Percentiles rank a stretch among this genome's conserved stretches.
Evolutionary conservation across 2,113 vertebrate species (phyloP).

Genomic region (Marmota flaviventris): DNA sequence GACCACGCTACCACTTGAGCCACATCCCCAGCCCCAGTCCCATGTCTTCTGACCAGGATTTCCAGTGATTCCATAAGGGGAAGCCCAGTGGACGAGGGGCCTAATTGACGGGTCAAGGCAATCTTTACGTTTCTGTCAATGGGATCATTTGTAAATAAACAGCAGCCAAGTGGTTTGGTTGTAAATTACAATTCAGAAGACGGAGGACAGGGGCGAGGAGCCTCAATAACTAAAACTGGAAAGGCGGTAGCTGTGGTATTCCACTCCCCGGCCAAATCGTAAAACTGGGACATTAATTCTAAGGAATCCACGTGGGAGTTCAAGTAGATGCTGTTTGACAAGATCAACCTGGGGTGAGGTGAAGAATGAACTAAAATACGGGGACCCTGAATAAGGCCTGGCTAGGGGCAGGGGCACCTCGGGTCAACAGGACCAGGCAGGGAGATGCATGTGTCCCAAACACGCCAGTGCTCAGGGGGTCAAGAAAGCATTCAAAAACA

Average conservation of each 20-base stretch:
- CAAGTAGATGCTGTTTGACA: neutral
- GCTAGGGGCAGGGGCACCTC: neutral
- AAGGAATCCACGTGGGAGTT: neutral
- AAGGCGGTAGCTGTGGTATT: neutral
- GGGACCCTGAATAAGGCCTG: neutral
- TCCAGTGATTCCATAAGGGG: neutral
- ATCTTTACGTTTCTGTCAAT: neutral
- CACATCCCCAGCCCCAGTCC: neutral
- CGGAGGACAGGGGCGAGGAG: neutral
- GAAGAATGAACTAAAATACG: neutral
- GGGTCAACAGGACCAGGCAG: neutral
- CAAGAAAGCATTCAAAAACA: neutral
- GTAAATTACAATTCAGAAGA: neutral
- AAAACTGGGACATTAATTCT: neutral
- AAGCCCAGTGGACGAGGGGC: neutral
- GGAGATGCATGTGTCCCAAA: neutral
- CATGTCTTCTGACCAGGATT: neutral
- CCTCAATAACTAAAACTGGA: neutral
- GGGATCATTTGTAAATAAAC: neutral
- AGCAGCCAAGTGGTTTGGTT: neutral
- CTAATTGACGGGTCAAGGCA: neutral
- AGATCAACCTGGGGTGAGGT: neutral
- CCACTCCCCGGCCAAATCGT: neutral
- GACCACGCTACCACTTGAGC: too few relatives aligned
- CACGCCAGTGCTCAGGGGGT: accelerated